Evolutionary conservation across 2,113 vertebrate genomes (phyloP).

Genomic region (Siniperca knerii): DNA sequence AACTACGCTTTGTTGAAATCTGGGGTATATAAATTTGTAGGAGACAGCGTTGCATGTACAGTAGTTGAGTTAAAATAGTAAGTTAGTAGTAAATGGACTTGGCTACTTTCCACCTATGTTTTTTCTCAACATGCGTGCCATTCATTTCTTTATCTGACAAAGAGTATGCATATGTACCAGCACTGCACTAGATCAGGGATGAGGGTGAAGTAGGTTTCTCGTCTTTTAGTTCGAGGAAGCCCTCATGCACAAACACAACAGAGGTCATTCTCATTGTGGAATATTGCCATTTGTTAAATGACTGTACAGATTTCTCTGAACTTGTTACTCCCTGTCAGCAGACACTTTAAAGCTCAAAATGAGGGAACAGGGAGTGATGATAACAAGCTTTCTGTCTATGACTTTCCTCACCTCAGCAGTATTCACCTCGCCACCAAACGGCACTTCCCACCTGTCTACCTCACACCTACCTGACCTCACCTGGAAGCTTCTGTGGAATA

Average conservation of each 20-base stretch:
- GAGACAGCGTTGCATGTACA: neutral
- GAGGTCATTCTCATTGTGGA: neutral
- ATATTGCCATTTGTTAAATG: neutral
- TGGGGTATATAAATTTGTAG: neutral
- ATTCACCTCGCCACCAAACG: neutral
- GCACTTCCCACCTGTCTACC: neutral
- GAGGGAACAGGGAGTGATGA: neutral
- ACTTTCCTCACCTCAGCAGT: conserved; percentile 20
- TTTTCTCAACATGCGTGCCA: too few species aligned
- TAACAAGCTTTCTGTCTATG: neutral
- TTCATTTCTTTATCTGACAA: neutral
- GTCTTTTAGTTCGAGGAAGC: neutral
- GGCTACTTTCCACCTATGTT: too few species aligned
- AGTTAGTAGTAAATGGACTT: neutral
- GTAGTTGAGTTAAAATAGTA: too few species aligned
- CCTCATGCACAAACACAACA: too few species aligned
- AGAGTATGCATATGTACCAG: too few species aligned
- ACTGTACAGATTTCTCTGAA: neutral
- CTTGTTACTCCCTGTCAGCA: neutral
- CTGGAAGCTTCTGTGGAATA: neutral
- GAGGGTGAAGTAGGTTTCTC: neutral
- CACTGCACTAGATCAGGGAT: neutral
- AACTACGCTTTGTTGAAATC: too few species aligned
- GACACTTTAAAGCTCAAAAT: neutral
- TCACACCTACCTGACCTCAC: conserved; percentile 9